Evolutionary conservation across 2,888 invertebrate genomes (phyloP).

Genomic region (Selenia dentaria): DNA sequence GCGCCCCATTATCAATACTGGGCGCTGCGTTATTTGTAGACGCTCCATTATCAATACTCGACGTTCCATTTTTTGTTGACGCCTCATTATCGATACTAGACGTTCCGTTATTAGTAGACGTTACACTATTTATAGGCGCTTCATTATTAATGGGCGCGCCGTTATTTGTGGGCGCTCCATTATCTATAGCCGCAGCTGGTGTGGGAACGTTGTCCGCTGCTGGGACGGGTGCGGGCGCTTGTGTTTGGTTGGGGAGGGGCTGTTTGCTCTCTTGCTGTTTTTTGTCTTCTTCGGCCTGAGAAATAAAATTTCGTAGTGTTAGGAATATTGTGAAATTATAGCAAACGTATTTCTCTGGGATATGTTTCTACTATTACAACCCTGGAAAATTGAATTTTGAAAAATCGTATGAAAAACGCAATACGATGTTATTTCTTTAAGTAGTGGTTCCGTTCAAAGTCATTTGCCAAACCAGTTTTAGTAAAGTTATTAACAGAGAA

Average conservation of each 20-base stretch:
- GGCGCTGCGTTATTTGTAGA: background rate
- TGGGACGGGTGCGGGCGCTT: conserved; percentile 9
- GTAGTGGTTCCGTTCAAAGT: no score
- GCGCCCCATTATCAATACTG: conserved; percentile 1
- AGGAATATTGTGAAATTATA: no score
- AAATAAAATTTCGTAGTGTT: background rate
- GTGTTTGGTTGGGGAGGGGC: conserved; percentile 16
- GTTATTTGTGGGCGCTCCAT: conserved; percentile 12
- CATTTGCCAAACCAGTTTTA: no score
- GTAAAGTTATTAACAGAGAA: no score
- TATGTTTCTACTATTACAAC: no score
- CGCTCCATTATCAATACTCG: background rate
- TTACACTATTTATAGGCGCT: background rate
- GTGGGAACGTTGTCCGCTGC: conserved; percentile 1
- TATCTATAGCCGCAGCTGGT: background rate
- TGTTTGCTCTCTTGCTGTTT: conserved; percentile 57
- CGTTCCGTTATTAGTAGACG: conserved; percentile 5
- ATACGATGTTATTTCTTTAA: no score
- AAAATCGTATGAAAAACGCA: no score
- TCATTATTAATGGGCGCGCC: background rate
- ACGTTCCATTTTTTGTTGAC: no score
- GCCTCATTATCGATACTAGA: no score
- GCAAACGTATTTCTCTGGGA: no score
- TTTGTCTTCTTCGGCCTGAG: conserved; percentile 74
- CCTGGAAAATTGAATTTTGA: no score